Conservation (phyloP, 2,888 invertebrate genomes). For the Cistogaster globosa region DNA sequence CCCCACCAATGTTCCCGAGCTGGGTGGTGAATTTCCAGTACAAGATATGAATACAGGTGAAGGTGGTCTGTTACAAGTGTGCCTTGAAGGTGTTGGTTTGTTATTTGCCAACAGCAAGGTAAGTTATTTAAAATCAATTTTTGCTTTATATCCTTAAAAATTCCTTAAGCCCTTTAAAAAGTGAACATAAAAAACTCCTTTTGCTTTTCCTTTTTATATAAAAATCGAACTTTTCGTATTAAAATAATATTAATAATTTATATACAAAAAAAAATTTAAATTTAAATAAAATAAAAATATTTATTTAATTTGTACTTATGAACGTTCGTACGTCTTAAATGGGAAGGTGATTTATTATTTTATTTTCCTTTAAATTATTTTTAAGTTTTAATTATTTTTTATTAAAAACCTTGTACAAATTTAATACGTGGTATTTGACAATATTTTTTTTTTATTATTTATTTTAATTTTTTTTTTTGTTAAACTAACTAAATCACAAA, state of each 20-base stretch:
- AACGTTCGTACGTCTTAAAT: slow-evolving; percentile 68
- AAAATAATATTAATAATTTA: neutral
- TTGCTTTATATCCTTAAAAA: slow-evolving; percentile 2
- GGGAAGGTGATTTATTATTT: slow-evolving; percentile 69
- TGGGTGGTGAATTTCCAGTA: slow-evolving; percentile 98
- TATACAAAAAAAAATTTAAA: neutral
- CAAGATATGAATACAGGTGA: slow-evolving; percentile 98
- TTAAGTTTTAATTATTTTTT: slow-evolving; percentile 21
- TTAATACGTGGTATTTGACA: slow-evolving; percentile 51
- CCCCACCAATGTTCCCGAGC: slow-evolving; percentile 82
- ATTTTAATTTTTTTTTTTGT: slow-evolving; percentile 43
- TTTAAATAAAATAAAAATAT: slow-evolving; percentile 46
- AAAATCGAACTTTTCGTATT: slow-evolving; percentile 36
- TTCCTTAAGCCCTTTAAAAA: neutral
- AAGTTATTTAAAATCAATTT: slow-evolving; percentile 80
- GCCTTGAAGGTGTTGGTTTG: slow-evolving; percentile 99
- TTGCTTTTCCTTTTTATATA: slow-evolving; percentile 32
- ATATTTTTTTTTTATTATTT: slow-evolving; percentile 49
- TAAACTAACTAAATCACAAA: slow-evolving; percentile 1
- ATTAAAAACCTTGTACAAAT: slow-evolving; percentile 62
- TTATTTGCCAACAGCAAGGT: slow-evolving; percentile 99
- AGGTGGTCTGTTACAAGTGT: slow-evolving; percentile 98
- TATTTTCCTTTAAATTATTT: slow-evolving; percentile 20
- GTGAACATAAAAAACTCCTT: slow-evolving; percentile 1
- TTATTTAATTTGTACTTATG: slow-evolving; percentile 62